A percentile compares a stretch with the other conserved stretches of the same genome.
Evolutionary conservation across 1,140 invertebrate species (phyloP).

Genomic region (Pristionchus pacificus): DNA sequence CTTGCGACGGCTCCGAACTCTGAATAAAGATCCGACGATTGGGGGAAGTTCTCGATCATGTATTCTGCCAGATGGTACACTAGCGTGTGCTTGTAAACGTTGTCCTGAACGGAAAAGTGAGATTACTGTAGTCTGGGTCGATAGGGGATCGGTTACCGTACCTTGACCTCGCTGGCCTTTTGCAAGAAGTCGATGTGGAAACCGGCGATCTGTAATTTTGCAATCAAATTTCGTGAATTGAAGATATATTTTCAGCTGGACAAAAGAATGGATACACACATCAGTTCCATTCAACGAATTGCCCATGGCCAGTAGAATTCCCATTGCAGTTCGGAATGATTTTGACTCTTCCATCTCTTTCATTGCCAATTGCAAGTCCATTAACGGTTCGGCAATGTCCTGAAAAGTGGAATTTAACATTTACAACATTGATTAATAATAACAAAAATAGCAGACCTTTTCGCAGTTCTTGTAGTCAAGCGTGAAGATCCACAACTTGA

Average conservation of each 20-base stretch:
- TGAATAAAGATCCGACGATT: conserved; percentile 87
- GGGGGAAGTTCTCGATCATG: conserved; percentile 90
- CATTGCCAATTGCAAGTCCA: conserved; percentile 94
- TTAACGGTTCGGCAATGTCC: conserved; percentile 94
- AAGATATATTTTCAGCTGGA: neutral
- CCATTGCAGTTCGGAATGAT: conserved; percentile 89
- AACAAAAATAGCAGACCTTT: conserved; percentile 65
- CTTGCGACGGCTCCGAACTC: conserved; percentile 88
- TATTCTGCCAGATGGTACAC: conserved; percentile 94
- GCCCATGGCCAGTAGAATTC: conserved; percentile 86
- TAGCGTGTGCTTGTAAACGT: conserved; percentile 90
- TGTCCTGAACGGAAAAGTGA: conserved; percentile 8
- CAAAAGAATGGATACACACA: conserved; percentile 59
- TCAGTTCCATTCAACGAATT: conserved; percentile 93
- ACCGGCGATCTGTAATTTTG: conserved; percentile 72
- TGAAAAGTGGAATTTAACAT: conserved; percentile 60
- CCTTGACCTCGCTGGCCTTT: conserved; percentile 95
- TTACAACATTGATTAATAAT: neutral
- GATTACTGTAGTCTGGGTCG: conserved; percentile 55
- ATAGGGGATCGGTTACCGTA: conserved; percentile 71
- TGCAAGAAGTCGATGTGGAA: conserved; percentile 96
- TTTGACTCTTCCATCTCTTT: conserved; percentile 81
- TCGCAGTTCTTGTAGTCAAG: conserved; percentile 94
- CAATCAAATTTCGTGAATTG: neutral
- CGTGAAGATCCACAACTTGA: conserved; percentile 97